Evolutionary conservation across 92 coral and sea anemone genomes (phyloP).

Genomic region (Phenganax marumi): DNA sequence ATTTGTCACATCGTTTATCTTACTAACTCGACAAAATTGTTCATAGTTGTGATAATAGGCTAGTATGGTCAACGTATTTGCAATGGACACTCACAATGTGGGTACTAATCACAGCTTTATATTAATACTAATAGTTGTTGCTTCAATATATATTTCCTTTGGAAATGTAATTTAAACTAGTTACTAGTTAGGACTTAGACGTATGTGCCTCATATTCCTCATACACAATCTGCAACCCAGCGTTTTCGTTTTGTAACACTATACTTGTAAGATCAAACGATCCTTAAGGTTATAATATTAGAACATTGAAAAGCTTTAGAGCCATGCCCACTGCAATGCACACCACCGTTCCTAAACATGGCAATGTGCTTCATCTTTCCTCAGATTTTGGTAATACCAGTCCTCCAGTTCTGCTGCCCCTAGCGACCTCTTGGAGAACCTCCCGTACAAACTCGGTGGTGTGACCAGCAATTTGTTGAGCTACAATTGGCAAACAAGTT

Average conservation of each 20-base stretch:
- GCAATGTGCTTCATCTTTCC: not conserved
- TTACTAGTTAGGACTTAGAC: constrained; percentile 17
- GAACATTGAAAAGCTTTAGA: not conserved
- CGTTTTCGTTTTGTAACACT: no score
- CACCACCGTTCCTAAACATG: not conserved
- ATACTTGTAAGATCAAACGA: not conserved
- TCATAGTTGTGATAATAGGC: not conserved
- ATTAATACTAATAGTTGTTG: not conserved
- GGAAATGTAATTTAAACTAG: constrained; percentile 36
- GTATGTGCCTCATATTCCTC: not conserved
- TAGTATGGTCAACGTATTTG: not conserved
- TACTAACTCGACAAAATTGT: no score
- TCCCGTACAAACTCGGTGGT: constrained; percentile 72
- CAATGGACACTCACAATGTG: not conserved
- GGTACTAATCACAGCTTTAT: not conserved
- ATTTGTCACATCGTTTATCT: no score
- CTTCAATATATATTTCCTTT: constrained; percentile 23
- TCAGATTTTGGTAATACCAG: constrained; percentile 10
- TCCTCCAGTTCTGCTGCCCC: constrained; percentile 50
- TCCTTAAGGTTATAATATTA: not conserved
- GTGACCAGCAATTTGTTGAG: constrained; percentile 83
- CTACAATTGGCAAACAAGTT: constrained; percentile 1
- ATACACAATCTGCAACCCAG: not conserved
- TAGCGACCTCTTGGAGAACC: constrained; percentile 75
- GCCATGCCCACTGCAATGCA: not conserved